Base-by-base conservation (phyloP, 2,888 invertebrate genomes). In the Nowickia ferox region DNA sequence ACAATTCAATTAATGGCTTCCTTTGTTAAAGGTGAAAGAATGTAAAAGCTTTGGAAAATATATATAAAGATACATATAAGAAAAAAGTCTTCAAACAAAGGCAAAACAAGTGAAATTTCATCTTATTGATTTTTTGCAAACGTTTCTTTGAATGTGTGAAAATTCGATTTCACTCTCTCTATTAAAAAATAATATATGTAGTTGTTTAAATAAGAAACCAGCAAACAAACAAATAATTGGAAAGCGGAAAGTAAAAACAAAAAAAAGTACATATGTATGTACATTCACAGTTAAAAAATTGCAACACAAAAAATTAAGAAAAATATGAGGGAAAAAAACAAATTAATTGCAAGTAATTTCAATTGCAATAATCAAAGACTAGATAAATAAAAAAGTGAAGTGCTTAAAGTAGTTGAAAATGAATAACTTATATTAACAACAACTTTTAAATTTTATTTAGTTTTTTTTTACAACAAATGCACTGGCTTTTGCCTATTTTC, bases 41-140 rank as follows among this genome's bases (percentile, higher is more conserved):
- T 46, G 11, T 19, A 51, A 40, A 46, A 15, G 17, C 46, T 51
- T 48, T 48, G 17, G 13, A 72, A 69, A 72, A 74, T 55, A 10
- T 30, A 13, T 30, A 5, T 19, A 22, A n/a, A n/a, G 15, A 48
- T 30, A 6, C 30, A 30, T 30, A 30, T 30, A 6, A 6, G 30
- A 30, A 55, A 38, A 17, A 66, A 17, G 19, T 11, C 30, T n/a
- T 22, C 40, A 61, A 15, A 57, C 9, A 51, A 57, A 57, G 53
- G 22, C 59, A 69, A 79, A 81, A 81, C 61, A 77, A 82, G 83
- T 83, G 59, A 86, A 83, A 71, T 79, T 82, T 82, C 63, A 17
- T 81, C 63, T 74, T 83, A 83, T 83, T 82, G 83, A 83, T 86
- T 86, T 84, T 84, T 82, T 86, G 51, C 78, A 79, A 81, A 72